Evolutionary conservation across 2,888 invertebrate genomes (phyloP).

Genomic region (Drosophila multiciliata): DNA sequence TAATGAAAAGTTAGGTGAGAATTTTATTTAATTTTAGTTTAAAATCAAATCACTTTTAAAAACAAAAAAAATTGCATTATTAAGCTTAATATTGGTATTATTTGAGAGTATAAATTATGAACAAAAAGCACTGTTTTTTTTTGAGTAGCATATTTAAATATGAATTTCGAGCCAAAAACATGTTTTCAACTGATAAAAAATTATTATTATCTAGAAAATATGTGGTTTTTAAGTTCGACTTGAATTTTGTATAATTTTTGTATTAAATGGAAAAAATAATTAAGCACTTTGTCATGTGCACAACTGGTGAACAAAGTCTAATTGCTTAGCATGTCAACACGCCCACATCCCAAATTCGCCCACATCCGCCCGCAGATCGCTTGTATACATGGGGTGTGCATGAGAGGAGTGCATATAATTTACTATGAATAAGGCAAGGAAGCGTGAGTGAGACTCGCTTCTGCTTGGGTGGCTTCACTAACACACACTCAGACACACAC

Average conservation of each 20-base stretch:
- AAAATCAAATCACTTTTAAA: too few species aligned
- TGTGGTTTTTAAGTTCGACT: background rate
- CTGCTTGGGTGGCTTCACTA: conserved; percentile 47
- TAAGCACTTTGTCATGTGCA: conserved; percentile 15
- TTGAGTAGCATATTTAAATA: background rate
- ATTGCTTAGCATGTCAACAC: conserved; percentile 47
- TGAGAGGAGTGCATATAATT: conserved; percentile 28
- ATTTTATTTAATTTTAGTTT: background rate
- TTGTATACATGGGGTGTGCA: background rate
- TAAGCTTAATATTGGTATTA: background rate
- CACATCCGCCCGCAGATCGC: conserved; percentile 8
- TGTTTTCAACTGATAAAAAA: background rate
- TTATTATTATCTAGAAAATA: background rate
- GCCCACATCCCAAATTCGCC: conserved; percentile 18
- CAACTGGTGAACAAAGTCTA: conserved; percentile 56
- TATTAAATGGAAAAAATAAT: conserved; percentile 20
- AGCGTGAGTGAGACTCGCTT: conserved; percentile 52
- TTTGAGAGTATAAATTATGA: background rate
- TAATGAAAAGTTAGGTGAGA: too few species aligned
- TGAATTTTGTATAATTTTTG: conserved; percentile 2
- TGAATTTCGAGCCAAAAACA: background rate
- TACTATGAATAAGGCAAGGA: conserved; percentile 49
- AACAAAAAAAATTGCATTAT: too few species aligned
- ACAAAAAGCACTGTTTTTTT: background rate
- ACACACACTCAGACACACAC: conserved; percentile 12